Evolutionary conservation across 2,888 invertebrate species (phyloP).

Genomic region (Polydrusus tereticollis): DNA sequence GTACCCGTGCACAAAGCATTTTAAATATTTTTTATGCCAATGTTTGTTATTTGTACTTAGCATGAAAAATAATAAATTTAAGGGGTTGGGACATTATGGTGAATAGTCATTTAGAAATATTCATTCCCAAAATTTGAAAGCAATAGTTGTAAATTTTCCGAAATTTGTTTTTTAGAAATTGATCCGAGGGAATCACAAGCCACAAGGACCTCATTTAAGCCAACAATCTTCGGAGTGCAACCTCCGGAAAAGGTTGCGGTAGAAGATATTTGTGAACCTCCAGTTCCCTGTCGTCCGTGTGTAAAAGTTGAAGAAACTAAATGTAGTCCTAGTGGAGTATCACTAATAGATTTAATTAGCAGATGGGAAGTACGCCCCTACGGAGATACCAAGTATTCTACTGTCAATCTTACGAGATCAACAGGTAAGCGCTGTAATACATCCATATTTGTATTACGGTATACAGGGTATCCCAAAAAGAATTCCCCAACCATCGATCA

Average conservation of each 20-base stretch:
- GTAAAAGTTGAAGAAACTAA: slow-evolving; percentile 70
- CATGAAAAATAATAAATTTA: too few relatives aligned
- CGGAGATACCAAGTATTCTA: slow-evolving; percentile 74
- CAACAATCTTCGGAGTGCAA: slow-evolving; percentile 70
- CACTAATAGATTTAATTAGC: slow-evolving; percentile 72
- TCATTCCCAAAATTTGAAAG: too few relatives aligned
- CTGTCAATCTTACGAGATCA: slow-evolving; percentile 69
- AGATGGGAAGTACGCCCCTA: slow-evolving; percentile 70
- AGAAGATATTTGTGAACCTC: slow-evolving; percentile 75
- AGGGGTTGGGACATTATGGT: too few relatives aligned
- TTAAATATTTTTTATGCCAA: too few relatives aligned
- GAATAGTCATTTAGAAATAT: too few relatives aligned
- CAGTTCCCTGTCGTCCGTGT: slow-evolving; percentile 74
- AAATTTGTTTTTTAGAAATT: slow-evolving; percentile 59
- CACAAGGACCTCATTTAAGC: slow-evolving; percentile 59
- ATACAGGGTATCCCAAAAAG: too few relatives aligned
- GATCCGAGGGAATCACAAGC: slow-evolving; percentile 67
- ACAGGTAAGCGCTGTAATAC: slow-evolving; percentile 62
- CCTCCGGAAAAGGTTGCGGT: slow-evolving; percentile 72
- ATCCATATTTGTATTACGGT: too few relatives aligned
- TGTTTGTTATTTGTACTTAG: too few relatives aligned
- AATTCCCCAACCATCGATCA: too few relatives aligned
- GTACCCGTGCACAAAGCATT: too few relatives aligned
- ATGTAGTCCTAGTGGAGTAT: slow-evolving; percentile 72
- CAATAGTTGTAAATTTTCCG: too few relatives aligned